Evolutionary conservation across 2,113 vertebrate genomes (phyloP), one percentile per base, ranked within the genome.

Genomic region (Merops nubicus): DNA sequence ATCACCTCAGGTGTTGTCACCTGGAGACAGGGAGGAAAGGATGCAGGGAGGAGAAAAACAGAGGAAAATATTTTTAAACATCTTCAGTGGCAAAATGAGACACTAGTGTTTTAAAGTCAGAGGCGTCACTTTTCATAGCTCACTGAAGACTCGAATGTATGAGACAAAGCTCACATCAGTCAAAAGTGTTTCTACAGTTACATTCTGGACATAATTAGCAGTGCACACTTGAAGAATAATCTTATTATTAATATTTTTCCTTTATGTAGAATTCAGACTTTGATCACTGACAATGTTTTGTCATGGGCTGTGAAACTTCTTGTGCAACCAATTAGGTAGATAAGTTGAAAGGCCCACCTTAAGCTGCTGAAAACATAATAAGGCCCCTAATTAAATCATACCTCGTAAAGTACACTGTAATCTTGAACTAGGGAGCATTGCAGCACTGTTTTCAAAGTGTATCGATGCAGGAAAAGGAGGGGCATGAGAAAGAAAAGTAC

Each of bases 1-100:
- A 98, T 97, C 96, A 98, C 99, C 97, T 99, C 99, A 43, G 98
- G 98, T 76, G 99, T 98, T 60, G 99, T 99, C 98, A 99, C 99
- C 99, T 99, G 97, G 81, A 97, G 70, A 85, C 43, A 93, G 77
- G 87, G 51, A 96, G 97, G 81, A 77, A 96, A 75, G 97, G 91
- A 93, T 22, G 54, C 6, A 45, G 85, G 60, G 82, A 68, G 72
- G 56, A 77, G 76, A 78, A 92, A 96, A 91, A 64, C 22, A 75
- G 5, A 82, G 54, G 64, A 72, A 95, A 85, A 88, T 51, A 62
- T 54, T 97, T 97, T 91, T 83, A 94, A 93, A 96, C 56, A 72
- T 93, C 89, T 94, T 95, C 91, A 95, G 93, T 81, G 88, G 93
- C 92, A 97, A 94, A 97, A 97, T 92, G 21, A 97, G 96, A 93